These are phyloP conservation scores for Lordiphosa fenestrarum DNA, from an alignment of 2,888 invertebrate genomes.

Conservation along the genomic window DNA sequence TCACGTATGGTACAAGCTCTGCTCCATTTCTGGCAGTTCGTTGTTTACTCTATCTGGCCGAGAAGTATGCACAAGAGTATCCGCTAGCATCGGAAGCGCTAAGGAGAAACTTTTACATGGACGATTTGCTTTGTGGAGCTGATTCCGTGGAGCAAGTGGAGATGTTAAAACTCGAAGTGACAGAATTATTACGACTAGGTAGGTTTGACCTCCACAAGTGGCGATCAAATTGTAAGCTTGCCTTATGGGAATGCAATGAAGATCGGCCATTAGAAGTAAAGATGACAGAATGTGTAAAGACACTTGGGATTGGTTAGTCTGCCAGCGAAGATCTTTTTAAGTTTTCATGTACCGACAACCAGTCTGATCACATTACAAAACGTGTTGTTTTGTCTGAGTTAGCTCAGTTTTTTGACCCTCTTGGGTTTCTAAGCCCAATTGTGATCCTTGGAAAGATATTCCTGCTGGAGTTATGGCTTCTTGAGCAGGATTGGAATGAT, in stretches of 20 bases:
- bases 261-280: neutral
- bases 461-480: neutral
- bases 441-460: conserved; percentile 2
- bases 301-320: no score
- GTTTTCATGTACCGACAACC: no score
- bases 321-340: no score
- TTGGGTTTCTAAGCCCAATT: conserved; percentile 6
- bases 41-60: conserved; percentile 1
- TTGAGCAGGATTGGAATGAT: neutral
- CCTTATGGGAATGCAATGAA: no score
- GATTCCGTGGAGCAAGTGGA: neutral
- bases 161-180: neutral
- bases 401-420: conserved; percentile 7
- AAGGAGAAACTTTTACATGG: neutral
- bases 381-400: neutral
- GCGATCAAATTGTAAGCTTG: neutral
- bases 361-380: neutral
- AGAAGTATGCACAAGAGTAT: neutral
- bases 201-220: neutral
- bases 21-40: conserved; percentile 7
- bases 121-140: neutral
- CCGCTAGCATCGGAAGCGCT: neutral
- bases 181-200: neutral
- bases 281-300: no score
- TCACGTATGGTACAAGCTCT: conserved; percentile 1